Evolutionary conservation across 1,140 invertebrate species (phyloP).

Genomic region (Musca vetustissima): DNA sequence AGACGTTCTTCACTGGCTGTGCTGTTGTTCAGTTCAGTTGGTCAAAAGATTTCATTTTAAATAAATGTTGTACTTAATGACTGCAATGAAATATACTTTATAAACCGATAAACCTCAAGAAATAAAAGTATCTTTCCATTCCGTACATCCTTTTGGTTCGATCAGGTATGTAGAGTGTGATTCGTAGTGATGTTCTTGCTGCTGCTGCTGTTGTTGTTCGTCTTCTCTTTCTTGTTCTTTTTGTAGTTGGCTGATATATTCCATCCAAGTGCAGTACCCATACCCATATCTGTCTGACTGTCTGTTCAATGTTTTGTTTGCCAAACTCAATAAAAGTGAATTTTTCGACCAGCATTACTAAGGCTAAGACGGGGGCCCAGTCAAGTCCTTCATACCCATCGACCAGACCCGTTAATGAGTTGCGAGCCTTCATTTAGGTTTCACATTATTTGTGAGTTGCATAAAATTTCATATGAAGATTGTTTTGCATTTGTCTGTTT

Average conservation of each 20-base stretch:
- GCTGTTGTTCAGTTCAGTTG: background rate
- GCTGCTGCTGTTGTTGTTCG: too few relatives aligned
- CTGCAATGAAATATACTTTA: conserved; percentile 23
- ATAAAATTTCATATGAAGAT: conserved; percentile 16
- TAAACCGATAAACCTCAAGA: conserved; percentile 20
- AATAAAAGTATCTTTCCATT: conserved; percentile 9
- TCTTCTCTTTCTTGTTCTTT: too few relatives aligned
- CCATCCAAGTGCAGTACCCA: too few relatives aligned
- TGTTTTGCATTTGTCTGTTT: too few relatives aligned
- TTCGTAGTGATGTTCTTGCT: too few relatives aligned
- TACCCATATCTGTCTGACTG: background rate
- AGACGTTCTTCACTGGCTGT: too few relatives aligned
- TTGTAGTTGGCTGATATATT: too few relatives aligned
- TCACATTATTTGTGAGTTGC: conserved; percentile 22
- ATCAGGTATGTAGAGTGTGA: too few relatives aligned
- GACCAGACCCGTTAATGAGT: conserved; percentile 12
- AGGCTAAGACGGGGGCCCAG: too few relatives aligned
- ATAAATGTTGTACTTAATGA: conserved; percentile 24
- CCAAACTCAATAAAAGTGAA: background rate
- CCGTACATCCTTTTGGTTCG: too few relatives aligned
- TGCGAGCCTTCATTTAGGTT: conserved; percentile 8
- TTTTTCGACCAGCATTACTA: too few relatives aligned
- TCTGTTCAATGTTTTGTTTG: conserved; percentile 8
- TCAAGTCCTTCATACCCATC: background rate
- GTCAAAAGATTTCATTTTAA: conserved; percentile 17